Evolutionary conservation across 1,140 invertebrate species (phyloP).

Genomic region (Melitaea cinxia): DNA sequence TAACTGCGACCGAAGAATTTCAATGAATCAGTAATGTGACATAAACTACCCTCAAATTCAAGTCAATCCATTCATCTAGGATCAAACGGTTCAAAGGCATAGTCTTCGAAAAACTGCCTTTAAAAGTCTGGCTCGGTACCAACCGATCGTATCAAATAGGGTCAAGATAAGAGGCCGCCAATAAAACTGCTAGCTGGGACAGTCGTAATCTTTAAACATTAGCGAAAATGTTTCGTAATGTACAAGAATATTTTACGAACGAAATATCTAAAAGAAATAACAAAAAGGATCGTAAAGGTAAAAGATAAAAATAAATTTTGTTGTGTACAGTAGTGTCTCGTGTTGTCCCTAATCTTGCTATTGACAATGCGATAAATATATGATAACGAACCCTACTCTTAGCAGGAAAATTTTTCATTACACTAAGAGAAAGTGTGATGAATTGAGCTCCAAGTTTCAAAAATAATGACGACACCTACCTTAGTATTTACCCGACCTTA

Average conservation of each 20-base stretch:
- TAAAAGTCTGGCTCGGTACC: slow-evolving; percentile 29
- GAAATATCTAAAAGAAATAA: background rate
- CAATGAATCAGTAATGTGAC: background rate
- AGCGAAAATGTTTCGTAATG: slow-evolving; percentile 4
- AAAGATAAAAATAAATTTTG: background rate
- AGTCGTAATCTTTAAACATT: slow-evolving; percentile 18
- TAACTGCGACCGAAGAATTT: too few relatives aligned
- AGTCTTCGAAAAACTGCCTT: slow-evolving; percentile 11
- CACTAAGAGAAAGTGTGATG: too few relatives aligned
- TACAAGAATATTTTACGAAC: background rate
- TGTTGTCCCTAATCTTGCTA: too few relatives aligned
- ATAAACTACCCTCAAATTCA: background rate
- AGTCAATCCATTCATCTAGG: background rate
- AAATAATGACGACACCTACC: too few relatives aligned
- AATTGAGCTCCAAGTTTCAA: too few relatives aligned
- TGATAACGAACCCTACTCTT: too few relatives aligned
- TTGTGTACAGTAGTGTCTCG: background rate
- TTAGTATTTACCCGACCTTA: too few relatives aligned
- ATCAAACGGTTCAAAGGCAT: slow-evolving; percentile 11
- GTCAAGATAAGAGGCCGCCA: slow-evolving; percentile 25
- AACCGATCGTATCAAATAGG: slow-evolving; percentile 26
- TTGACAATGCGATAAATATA: too few relatives aligned
- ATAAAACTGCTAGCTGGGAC: slow-evolving; percentile 23
- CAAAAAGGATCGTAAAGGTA: background rate
- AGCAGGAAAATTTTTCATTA: too few relatives aligned